phyloP scores from a whole-genome alignment of 1,140 invertebrate genomes.

The Laupala kohalensis region DNA sequence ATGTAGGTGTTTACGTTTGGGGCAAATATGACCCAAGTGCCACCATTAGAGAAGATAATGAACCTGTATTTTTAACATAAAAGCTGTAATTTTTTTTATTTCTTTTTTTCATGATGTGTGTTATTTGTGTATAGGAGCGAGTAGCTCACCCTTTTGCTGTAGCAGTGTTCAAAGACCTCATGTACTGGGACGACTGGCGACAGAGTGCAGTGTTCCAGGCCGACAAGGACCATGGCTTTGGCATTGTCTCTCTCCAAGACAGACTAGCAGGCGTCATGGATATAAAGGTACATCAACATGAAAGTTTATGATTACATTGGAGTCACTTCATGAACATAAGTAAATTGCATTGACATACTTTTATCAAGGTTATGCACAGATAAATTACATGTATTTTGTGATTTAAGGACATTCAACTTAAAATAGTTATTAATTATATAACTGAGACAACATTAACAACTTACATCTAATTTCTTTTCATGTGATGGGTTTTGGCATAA shows the following conservation, averaged over 20 bases:
- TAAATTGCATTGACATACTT: not conserved
- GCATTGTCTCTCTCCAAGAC: conserved; percentile 41
- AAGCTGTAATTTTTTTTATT: too few species aligned
- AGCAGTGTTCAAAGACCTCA: conserved; percentile 67
- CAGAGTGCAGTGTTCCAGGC: conserved; percentile 60
- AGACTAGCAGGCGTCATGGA: conserved; percentile 62
- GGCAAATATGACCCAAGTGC: too few species aligned
- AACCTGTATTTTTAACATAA: too few species aligned
- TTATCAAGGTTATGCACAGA: not conserved
- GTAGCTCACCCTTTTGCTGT: conserved; percentile 74
- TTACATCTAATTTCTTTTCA: too few species aligned
- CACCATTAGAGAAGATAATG: too few species aligned
- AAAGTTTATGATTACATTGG: not conserved
- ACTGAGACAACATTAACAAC: too few species aligned
- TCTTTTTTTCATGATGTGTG: too few species aligned
- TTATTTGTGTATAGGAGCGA: too few species aligned
- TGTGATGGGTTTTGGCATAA: too few species aligned
- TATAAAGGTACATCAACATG: conserved; percentile 42
- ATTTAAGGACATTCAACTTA: not conserved
- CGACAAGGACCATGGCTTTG: conserved; percentile 56
- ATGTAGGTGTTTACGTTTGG: too few species aligned
- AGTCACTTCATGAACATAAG: not conserved
- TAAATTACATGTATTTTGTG: not conserved
- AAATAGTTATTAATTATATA: too few species aligned
- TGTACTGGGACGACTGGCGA: conserved; percentile 91